These are phyloP conservation scores for Lymantria dispar DNA, from an alignment of 2,888 invertebrate species.

Conservation along the genomic window DNA sequence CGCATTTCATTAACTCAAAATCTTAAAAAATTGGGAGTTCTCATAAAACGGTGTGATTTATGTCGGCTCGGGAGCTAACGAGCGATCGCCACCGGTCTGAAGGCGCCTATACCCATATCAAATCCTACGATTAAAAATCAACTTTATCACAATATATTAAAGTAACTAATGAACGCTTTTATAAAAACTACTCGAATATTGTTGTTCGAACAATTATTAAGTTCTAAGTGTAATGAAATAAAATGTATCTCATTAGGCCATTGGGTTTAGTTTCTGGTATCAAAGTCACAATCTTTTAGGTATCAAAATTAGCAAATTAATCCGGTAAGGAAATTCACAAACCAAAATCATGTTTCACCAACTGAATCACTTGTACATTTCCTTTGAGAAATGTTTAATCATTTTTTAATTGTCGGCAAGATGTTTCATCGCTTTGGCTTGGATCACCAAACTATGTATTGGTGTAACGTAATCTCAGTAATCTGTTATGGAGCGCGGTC, in stretches of 20 bases:
- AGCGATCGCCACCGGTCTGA: constrained; percentile 66
- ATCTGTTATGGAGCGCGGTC: constrained; percentile 53
- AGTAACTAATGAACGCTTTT: constrained; percentile 9
- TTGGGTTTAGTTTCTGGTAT: constrained; percentile 21
- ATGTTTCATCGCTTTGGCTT: constrained; percentile 32
- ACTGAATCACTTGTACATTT: constrained; percentile 13
- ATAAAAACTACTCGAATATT: constrained; percentile 9
- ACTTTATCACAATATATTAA: constrained; percentile 15
- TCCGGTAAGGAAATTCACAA: constrained; percentile 4
- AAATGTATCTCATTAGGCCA: constrained; percentile 31
- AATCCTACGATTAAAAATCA: constrained; percentile 6
- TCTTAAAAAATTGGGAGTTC: constrained; percentile 75
- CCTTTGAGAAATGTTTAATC: constrained; percentile 28
- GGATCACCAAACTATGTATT: constrained; percentile 32
- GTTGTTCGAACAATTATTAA: constrained; percentile 43
- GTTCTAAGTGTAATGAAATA: constrained; percentile 35
- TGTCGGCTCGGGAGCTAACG: constrained; percentile 77
- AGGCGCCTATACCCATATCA: constrained; percentile 21
- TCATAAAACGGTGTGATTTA: constrained; percentile 80
- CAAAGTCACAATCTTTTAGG: constrained; percentile 12
- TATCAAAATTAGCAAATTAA: neutral
- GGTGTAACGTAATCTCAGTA: constrained; percentile 53
- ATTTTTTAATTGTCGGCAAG: constrained; percentile 35
- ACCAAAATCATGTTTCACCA: constrained; percentile 16
- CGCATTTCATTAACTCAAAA: constrained; percentile 78